Percentiles rank a stretch among this genome's conserved stretches.
phyloP scores from a whole-genome alignment of 2,113 vertebrate species.

The Hydrochoerus hydrochaeris region DNA sequence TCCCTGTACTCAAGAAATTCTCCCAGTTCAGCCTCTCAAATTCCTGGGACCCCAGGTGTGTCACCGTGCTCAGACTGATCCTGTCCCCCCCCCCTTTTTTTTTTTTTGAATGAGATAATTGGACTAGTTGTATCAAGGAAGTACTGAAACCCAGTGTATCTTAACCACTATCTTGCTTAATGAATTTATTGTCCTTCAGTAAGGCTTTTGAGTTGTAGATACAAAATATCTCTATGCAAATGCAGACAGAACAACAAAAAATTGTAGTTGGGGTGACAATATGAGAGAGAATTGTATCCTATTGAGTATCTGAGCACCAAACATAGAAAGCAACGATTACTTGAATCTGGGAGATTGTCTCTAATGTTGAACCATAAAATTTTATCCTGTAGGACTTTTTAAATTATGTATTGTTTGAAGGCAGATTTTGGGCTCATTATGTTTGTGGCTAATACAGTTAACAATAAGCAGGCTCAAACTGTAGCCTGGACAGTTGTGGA shows the following conservation, averaged over 20 bases:
- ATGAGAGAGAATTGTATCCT: neutral
- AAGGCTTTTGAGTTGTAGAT: neutral
- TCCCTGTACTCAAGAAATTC: neutral
- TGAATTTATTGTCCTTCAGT: neutral
- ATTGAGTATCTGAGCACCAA: neutral
- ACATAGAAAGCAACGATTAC: neutral
- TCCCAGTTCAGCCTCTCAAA: neutral
- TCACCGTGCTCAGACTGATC: neutral
- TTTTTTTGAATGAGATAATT: neutral
- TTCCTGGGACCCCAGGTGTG: neutral
- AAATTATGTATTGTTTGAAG: neutral
- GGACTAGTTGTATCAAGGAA: neutral
- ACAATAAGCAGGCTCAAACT: neutral
- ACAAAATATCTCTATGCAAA: neutral
- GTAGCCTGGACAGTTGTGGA: neutral
- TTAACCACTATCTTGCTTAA: neutral
- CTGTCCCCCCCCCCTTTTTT: neutral
- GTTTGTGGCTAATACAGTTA: neutral
- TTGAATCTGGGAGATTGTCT: neutral
- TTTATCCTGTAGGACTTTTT: neutral
- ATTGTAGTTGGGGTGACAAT: neutral
- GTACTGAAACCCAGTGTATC: neutral
- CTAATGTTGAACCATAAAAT: neutral
- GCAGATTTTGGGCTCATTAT: neutral
- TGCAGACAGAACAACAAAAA: neutral